These are phyloP conservation scores for Lipotes vexillifer DNA, from an alignment of 2,113 vertebrate genomes.

Conservation along the genomic window DNA sequence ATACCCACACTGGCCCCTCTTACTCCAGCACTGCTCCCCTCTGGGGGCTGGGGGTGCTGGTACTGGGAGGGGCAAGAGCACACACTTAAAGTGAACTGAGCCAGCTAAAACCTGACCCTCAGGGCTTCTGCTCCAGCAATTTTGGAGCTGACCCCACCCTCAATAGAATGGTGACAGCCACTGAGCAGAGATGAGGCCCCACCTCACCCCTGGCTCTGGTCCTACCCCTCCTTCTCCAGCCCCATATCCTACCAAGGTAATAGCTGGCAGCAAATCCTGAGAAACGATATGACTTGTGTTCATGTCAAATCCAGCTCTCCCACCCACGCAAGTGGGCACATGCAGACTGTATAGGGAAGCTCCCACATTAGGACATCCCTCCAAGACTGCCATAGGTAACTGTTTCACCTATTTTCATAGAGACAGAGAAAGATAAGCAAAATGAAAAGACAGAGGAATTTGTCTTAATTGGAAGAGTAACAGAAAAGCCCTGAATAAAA, in stretches of 20 bases:
- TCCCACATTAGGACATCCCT: neutral
- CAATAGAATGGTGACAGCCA: neutral
- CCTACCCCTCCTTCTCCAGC: neutral
- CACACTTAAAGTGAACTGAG: neutral
- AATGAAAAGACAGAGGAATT: neutral
- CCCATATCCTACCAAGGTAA: neutral
- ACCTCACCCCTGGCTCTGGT: neutral
- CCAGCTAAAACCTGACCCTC: neutral
- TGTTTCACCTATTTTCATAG: neutral
- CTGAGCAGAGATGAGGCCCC: neutral
- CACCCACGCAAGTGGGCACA: neutral
- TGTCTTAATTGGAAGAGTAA: neutral
- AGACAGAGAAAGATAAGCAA: neutral
- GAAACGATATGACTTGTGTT: neutral
- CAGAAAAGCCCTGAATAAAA: neutral
- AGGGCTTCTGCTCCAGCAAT: neutral
- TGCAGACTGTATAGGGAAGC: neutral
- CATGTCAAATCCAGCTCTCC: neutral
- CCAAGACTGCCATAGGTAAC: neutral
- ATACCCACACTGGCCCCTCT: neutral
- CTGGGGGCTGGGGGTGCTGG: neutral
- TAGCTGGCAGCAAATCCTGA: neutral
- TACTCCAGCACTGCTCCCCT: neutral
- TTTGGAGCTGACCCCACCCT: neutral
- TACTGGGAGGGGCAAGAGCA: neutral